A percentile compares a stretch with the other conserved stretches of the same genome.
These are phyloP conservation scores for Pavo muticus DNA, from an alignment of 2,113 vertebrate genomes.

Conservation along the genomic window DNA sequence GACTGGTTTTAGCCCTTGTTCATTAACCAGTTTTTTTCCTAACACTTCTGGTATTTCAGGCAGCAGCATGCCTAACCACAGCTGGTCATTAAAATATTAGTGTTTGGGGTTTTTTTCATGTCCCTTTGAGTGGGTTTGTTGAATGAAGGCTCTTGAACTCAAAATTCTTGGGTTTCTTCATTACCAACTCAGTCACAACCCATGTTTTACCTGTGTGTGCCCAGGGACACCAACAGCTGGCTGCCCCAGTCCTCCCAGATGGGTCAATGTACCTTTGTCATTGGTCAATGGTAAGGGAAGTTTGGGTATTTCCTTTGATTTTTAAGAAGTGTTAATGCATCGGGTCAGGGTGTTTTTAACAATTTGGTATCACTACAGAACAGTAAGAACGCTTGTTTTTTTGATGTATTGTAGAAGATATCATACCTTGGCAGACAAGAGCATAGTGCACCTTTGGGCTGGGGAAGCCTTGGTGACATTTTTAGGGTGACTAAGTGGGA, in stretches of 20 bases:
- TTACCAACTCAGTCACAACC: background rate
- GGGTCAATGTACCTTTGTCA: background rate
- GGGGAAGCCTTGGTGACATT: background rate
- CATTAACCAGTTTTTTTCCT: background rate
- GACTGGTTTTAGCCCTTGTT: background rate
- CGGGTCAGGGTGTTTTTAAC: background rate
- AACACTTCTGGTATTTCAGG: background rate
- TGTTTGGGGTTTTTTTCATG: background rate
- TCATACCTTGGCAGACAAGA: background rate
- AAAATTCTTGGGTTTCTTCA: background rate
- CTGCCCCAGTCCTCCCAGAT: rapidly evolving
- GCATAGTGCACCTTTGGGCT: background rate
- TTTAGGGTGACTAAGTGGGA: background rate
- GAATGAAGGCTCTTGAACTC: background rate
- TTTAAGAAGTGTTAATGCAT: background rate
- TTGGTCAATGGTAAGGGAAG: background rate
- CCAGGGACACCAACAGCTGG: rapidly evolving
- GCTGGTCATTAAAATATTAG: background rate
- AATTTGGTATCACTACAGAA: background rate
- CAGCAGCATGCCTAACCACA: background rate
- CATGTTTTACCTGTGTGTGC: background rate
- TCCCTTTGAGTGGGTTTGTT: background rate
- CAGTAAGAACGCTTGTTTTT: background rate
- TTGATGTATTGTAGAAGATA: background rate
- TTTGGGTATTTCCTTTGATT: background rate